Base-by-base conservation (phyloP, 2,113 vertebrate species). In the Mobula hypostoma region DNA sequence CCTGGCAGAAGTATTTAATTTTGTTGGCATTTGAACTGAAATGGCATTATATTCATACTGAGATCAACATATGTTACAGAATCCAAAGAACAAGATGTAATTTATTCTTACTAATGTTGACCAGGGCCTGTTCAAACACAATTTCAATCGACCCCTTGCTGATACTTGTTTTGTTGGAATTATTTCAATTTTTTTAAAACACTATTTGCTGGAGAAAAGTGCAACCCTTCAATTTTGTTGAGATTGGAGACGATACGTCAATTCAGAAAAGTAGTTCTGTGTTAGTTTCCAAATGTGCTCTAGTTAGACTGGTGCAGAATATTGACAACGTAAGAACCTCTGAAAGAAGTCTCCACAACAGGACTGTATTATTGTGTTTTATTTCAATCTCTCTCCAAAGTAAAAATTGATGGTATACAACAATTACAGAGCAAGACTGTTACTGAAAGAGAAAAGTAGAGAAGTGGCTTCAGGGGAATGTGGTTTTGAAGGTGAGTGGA, bases 11-110 rank as follows among this genome's bases (percentile, higher is more conserved):
- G 36, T 93, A 56, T 93, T 93, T 93, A 93, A 76, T 93, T 93
- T 93, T 74, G 91, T 76, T 92, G 91, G 91, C 91, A 93, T 93
- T 93, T 93, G 91, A 93, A 93, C 91, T 93, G 91, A 93, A 93
- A 76, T 93, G 7, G 91, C 68, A 93, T 76, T 93, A 56, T 74
- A 56, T 76, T 76, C 91, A 93, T 24, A 11, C 91, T 74, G 91
- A 93, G 68, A 56, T 93, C 91, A 48, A 74, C 66, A 74, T 92
- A 72, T 48, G 68, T 56, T 93, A 74, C 91, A 48, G 91, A 93
- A 93, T 74, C 91, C 68, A 72, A 93, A 93, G 91, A 76, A 93
- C 70, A 76, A 76, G 40, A 76, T 93, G 70, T 93, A 76, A 93
- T 21, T 56, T 2, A 24, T 29, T 12, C 68, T 27, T 93, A 70